A percentile compares a stretch with the other conserved stretches of the same genome.
These are phyloP conservation scores for Chiridota heheva DNA, from an alignment of 35 echinoderm and acorn worm genomes.

Conservation along the genomic window DNA sequence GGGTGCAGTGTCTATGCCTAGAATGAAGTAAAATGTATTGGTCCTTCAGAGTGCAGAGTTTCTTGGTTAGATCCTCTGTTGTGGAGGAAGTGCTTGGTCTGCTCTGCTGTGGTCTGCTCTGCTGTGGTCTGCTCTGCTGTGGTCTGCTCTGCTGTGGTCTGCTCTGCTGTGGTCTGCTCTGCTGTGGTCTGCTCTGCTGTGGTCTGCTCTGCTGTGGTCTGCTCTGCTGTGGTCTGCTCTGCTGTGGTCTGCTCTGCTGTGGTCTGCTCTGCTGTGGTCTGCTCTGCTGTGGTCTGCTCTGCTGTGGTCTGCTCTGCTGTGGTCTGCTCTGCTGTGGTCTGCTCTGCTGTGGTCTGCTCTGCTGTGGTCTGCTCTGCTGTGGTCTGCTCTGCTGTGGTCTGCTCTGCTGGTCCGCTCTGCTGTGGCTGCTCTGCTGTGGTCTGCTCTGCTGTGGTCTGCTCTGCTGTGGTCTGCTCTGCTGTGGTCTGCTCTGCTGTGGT, in stretches of 20 bases:
- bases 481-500: not conserved
- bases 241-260: slow-evolving; percentile 9
- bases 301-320: not conserved
- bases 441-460: slow-evolving; percentile 14
- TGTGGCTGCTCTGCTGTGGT: slow-evolving; percentile 3
- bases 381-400: not conserved
- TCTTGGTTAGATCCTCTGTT: too few relatives aligned
- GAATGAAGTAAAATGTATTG: too few relatives aligned
- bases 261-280: slow-evolving; percentile 4
- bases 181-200: slow-evolving; percentile 20
- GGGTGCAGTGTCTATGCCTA: too few relatives aligned
- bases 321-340: not conserved
- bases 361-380: not conserved
- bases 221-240: slow-evolving; percentile 6
- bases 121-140: slow-evolving; percentile 2
- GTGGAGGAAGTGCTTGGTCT: not conserved
- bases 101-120: not conserved
- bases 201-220: slow-evolving; percentile 24
- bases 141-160: slow-evolving; percentile 3
- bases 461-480: not conserved
- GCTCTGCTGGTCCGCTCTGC: not conserved
- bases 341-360: not conserved
- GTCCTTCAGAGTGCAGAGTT: too few relatives aligned
- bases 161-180: slow-evolving; percentile 20
- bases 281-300: slow-evolving; percentile 17